phyloP scores from a whole-genome alignment of 2,797 vertebrate genomes.

The Crossoptilon crossoptilon region DNA sequence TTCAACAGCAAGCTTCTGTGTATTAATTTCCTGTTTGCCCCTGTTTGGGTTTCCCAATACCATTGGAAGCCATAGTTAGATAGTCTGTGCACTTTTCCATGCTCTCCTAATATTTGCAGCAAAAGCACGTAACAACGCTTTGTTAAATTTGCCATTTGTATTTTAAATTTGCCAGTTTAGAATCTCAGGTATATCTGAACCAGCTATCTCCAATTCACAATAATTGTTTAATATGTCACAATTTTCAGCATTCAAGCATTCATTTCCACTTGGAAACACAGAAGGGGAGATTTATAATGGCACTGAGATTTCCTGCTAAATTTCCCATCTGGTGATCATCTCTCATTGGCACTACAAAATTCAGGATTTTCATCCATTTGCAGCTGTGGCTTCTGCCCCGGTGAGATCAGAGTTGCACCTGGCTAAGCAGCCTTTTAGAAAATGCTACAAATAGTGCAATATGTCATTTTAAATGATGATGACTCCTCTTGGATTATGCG shows the following conservation, averaged over 20 bases:
- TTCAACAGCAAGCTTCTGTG: accelerated
- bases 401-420: conserved; percentile 47
- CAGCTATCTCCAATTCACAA: conserved; percentile 26
- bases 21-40: neutral
- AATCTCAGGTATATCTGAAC: conserved; percentile 36
- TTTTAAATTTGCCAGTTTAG: conserved; percentile 27
- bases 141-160: conserved; percentile 43
- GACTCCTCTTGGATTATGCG: conserved; percentile 7
- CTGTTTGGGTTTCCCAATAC: neutral
- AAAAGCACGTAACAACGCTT: neutral
- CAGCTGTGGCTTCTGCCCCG: conserved; percentile 27
- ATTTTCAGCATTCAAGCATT: conserved; percentile 41
- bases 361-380: neutral
- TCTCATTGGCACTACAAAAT: conserved; percentile 18
- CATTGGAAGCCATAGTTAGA: neutral
- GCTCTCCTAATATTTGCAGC: neutral
- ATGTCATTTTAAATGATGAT: conserved; percentile 11
- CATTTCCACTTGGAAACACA: conserved; percentile 32
- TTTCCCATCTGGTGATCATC: conserved; percentile 51
- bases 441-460: conserved; percentile 38
- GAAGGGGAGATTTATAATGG: conserved; percentile 18
- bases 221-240: conserved; percentile 43
- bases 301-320: conserved; percentile 39
- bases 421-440: conserved; percentile 43
- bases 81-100: neutral